Evolutionary conservation across 2,797 vertebrate species (phyloP), one percentile per base, ranked within the genome.

Genomic region (Echiichthys vipera): DNA sequence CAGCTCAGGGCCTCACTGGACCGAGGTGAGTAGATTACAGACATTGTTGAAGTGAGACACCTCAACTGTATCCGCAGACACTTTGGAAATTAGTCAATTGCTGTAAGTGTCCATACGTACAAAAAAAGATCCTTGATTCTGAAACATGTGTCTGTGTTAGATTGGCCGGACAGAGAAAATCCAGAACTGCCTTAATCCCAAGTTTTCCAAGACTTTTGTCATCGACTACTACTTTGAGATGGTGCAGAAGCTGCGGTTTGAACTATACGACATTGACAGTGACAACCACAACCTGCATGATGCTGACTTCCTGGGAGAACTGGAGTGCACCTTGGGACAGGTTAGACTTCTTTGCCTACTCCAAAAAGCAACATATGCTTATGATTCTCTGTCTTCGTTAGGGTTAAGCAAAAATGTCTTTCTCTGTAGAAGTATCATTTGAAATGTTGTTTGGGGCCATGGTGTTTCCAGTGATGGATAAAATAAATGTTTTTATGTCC

Each of bases 211-310:
- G 91, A 95, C 91, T 4, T 96, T 99, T 77, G 18, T 94, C 32
- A 88, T 99, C 30, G 98, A 99, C 89, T 99, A 97, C 89, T 96
- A 97, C 84, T 99, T 99, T 81, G 98, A 99, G 92, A 86, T 97
- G 62, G 96, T 99, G 81, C 98, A 99, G 94, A 98, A 96, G 74
- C 90, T 99, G 69, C 95, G 93, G 83, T 98, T 99, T 85, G 93
- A 94, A 6, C 22, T 99, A 65, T 97, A 96, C 79, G 98, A 99
- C 78, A 98, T 99, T 2, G 98, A 99, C 93, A 97, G 95, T 71
- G 95, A 95, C 54, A 95, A 90, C 9, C 15, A 90, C 25, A 95
- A 94, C 22, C 87, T 98, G 79, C 91, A 22, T 1, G 95, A 97
- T 58, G 96, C 98, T 17, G 98, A 99, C 89, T 99, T 98, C 87